phyloP scores from a whole-genome alignment of 2,113 vertebrate species.

The Gila orcuttii region DNA sequence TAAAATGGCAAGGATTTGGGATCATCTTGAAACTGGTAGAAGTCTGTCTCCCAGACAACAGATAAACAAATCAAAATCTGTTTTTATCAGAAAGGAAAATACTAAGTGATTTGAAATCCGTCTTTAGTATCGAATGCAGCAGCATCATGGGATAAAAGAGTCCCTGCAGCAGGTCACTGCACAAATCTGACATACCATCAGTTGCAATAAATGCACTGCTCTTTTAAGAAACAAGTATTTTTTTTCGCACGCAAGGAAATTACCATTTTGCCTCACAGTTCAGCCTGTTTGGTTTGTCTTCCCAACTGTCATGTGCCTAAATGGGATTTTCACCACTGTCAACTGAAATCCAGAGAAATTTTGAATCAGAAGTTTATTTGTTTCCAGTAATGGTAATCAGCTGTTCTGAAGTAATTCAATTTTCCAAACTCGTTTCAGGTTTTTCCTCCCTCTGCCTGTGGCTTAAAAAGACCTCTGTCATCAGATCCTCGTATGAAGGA shows the following conservation, averaged over 20 bases:
- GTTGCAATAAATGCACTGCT: not conserved
- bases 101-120: not conserved
- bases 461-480: not conserved
- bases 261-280: not conserved
- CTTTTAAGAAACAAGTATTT: not conserved
- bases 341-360: not conserved
- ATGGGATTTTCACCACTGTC: not conserved
- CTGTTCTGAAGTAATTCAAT: not conserved
- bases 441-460: not conserved
- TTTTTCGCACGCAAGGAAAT: not conserved
- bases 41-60: conserved; percentile 48
- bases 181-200: conserved; percentile 9
- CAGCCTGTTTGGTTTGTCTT: not conserved
- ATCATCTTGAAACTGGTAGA: not conserved
- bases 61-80: not conserved
- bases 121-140: not conserved
- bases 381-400: conserved; percentile 32
- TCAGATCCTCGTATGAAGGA: not conserved
- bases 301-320: conserved; percentile 10
- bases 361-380: not conserved
- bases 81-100: not conserved
- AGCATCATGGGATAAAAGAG: not conserved
- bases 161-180: not conserved
- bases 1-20: not conserved
- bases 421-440: not conserved